Evolutionary conservation across 1,140 invertebrate genomes (phyloP), one percentile per base, ranked within the genome.

Genomic region (Orussus abietinus): DNA sequence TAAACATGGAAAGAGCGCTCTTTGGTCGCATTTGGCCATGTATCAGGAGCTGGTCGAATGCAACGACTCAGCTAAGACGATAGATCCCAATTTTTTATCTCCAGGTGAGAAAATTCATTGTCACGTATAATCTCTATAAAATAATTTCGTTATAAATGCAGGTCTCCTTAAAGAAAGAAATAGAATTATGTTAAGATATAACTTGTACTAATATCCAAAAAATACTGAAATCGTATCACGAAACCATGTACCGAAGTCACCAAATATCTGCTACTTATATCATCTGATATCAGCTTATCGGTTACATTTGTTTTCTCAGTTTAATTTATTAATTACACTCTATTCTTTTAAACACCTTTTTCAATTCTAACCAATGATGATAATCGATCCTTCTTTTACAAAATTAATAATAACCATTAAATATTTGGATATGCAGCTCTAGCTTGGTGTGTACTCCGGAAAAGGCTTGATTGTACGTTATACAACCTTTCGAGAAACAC

Each of bases 1-100:
- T 26, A 98, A 97, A 70, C 90, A 96, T 77, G 92, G 92, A 5
- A 96, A 96, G 72, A 96, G 92, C 5, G 90, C 92, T 0, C 73
- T 97, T 0, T 97, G 95, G 94, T 89, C 92, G 32, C 92, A 97
- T 65, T 75, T 97, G 9, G 80, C 84, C 1, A 89, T 88, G 67
- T 96, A 89, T 66, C 84, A 94, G 59, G 91, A 96, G 58, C 66
- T 88, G 30, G 88, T 94, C 55, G 88, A 92, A 45, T 82, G 84
- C 55, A 84, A 81, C 55, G 82, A 82, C 45, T 76, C 80, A 1
- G 75, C 78, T 32, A 84, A 87, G 65, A 77, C 84, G n/a, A 82
- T 84, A 15, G 87, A 92, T 66, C 81, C 87, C 1, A 88, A 88
- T 61, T 84, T 83, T 64, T 69, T 92, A 12, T 83, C 88, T 12